Evolutionary conservation across 2,888 invertebrate species (phyloP), one percentile per base, ranked within the genome.

Genomic region (Pandemis heparana): DNA sequence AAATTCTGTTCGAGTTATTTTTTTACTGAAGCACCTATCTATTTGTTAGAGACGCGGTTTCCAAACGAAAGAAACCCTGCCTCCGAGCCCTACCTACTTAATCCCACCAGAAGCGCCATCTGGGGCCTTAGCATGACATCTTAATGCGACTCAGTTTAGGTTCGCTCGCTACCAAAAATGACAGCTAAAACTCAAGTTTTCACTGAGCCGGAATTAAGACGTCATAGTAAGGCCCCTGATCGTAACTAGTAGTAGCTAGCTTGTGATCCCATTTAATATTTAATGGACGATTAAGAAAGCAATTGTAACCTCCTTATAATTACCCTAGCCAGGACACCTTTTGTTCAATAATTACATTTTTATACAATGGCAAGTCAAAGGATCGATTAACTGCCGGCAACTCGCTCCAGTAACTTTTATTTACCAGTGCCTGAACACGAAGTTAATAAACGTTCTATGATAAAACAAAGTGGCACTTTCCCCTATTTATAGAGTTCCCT

Each of bases 401-500:
- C 23, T 56, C 56, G 56, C 56, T 56, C 12, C 23, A 12, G 56
- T 56, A 23, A 56, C 56, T 56, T 23, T 56, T 66, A 51, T 71
- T 23, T 23, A n/a, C 39, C 41, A 66, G 48, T 18, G 67, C 18
- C 56, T 9, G 43, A n/a, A 51, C 39, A 51, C 60, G 48, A 23
- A 69, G 48, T 10, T 62, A 41, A 62, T 62, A 56, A 56, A 56
- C 12, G 56, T 41, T 62, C 43, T 43, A 62, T 62, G 16, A 62
- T 62, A 43, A 12, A 41, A 62, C 43, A 62, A 62, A 62, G 61
- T 61, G 23, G 18, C 43, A 43, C 62, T 43, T 18, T 62, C 18
- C 62, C 18, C 41, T 43, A 6, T 62, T 62, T 43, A 62, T 18
- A 41, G 18, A 9, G 43, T 43, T 62, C 56, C 56, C 23, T 56